Evolutionary conservation across 2,888 invertebrate genomes (phyloP).

Genomic region (Odontothrips loti): DNA sequence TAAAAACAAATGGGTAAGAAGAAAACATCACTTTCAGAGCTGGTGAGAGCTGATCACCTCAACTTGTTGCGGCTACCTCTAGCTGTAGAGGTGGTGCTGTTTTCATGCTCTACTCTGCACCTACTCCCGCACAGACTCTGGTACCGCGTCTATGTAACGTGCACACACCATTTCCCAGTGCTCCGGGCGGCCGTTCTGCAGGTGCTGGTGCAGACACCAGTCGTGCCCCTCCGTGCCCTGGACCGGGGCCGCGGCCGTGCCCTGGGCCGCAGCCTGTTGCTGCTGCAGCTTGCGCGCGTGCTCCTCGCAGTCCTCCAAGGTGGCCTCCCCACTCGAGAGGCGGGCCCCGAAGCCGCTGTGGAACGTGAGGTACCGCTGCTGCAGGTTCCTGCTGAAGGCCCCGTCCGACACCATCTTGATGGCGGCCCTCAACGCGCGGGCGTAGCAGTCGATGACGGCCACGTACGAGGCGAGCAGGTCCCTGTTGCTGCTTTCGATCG

Average conservation of each 20-base stretch:
- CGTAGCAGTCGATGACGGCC: conserved; percentile 56
- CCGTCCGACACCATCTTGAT: conserved; percentile 54
- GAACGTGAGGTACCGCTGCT: conserved; percentile 59
- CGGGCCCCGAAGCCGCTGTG: conserved; percentile 57
- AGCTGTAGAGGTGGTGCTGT: too few species aligned
- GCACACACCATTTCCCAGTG: conserved; percentile 49
- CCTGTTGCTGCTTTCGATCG: conserved; percentile 52
- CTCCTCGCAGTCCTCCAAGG: conserved; percentile 57
- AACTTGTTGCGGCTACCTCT: too few species aligned
- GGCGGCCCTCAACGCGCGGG: conserved; percentile 54
- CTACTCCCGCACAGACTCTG: conserved; percentile 24
- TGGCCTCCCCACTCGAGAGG: conserved; percentile 52
- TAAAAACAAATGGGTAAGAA: too few species aligned
- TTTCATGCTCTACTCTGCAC: too few species aligned
- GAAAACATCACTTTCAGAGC: too few species aligned
- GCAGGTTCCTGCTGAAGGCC: conserved; percentile 53
- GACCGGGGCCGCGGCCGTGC: not conserved
- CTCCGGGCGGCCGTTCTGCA: conserved; percentile 47
- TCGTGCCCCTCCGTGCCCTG: conserved; percentile 21
- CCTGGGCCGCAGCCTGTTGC: not conserved
- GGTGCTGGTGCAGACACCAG: conserved; percentile 40
- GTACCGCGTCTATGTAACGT: conserved; percentile 45
- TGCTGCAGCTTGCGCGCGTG: conserved; percentile 42
- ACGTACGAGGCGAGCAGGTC: conserved; percentile 54
- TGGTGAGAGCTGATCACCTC: too few species aligned